A percentile compares a stretch with the other conserved stretches of the same genome.
Conservation (phyloP, 2,113 vertebrate genomes). For the Amia ocellicauda region DNA sequence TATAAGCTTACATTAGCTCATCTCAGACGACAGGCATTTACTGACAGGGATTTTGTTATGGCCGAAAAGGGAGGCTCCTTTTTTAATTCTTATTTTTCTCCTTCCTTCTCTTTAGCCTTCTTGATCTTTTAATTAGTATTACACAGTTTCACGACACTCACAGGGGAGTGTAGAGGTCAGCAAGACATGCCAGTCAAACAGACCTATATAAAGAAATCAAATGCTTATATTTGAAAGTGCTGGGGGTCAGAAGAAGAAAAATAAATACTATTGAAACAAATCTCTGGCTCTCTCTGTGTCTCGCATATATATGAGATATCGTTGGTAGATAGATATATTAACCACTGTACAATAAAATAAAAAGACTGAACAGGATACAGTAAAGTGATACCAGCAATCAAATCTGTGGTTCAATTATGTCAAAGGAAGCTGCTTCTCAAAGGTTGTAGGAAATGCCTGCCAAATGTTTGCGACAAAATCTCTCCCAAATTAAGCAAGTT, state of each 20-base stretch:
- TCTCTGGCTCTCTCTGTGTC: too few species aligned
- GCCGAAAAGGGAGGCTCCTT: conserved; percentile 30
- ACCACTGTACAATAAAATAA: too few species aligned
- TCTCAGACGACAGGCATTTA: conserved; percentile 21
- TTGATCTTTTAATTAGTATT: conserved; percentile 7
- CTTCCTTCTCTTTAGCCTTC: conserved; percentile 56
- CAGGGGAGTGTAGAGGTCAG: not conserved
- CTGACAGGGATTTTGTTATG: conserved; percentile 35
- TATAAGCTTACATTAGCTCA: conserved; percentile 57
- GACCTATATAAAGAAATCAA: not conserved
- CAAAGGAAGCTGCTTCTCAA: conserved; percentile 43
- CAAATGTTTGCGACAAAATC: conserved; percentile 60
- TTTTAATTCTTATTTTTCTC: conserved; percentile 5
- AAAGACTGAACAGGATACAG: not conserved
- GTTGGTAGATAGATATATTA: too few species aligned
- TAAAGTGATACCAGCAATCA: conserved; percentile 2
- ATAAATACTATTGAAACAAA: too few species aligned
- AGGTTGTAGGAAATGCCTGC: conserved; percentile 59
- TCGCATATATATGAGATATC: too few species aligned
- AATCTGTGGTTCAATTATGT: not conserved
- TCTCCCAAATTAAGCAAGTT: conserved; percentile 34
- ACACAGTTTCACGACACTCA: not conserved
- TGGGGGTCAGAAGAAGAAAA: too few species aligned
- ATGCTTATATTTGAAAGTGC: not conserved
- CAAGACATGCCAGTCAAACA: not conserved